A percentile compares a stretch with the other conserved stretches of the same genome.
Conservation (phyloP, 2,797 vertebrate genomes). For the Cebuella pygmaea region DNA sequence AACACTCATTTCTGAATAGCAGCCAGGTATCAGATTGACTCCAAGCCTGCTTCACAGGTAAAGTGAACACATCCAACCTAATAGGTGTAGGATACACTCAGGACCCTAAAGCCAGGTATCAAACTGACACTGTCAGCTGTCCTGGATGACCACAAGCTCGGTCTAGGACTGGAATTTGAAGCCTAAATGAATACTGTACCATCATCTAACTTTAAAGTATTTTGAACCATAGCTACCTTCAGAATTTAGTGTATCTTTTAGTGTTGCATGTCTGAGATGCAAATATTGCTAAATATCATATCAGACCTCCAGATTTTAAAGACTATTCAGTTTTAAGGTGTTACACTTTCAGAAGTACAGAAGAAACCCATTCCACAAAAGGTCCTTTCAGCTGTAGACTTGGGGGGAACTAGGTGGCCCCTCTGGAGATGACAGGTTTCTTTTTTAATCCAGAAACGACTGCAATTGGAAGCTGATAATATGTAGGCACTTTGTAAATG, state of each 20-base stretch:
- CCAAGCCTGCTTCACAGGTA: too few relatives aligned
- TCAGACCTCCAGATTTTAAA: background rate
- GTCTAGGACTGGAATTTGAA: background rate
- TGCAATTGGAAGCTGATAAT: background rate
- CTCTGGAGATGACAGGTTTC: background rate
- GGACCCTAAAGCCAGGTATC: background rate
- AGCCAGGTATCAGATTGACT: too few relatives aligned
- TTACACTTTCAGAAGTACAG: background rate
- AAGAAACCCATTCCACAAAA: background rate
- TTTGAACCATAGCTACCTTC: background rate
- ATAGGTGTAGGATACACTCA: too few relatives aligned
- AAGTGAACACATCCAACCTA: too few relatives aligned
- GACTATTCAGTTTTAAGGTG: background rate
- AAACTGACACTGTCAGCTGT: background rate
- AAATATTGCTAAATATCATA: background rate
- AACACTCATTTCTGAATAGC: too few relatives aligned
- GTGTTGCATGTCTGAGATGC: background rate
- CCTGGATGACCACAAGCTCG: background rate
- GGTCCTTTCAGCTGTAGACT: background rate
- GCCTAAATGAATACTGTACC: background rate
- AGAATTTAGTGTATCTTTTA: background rate
- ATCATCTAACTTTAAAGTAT: background rate
- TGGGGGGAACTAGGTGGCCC: background rate
- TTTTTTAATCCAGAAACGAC: background rate
- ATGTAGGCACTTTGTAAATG: background rate